phyloP scores from a whole-genome alignment of 2,113 vertebrate genomes.

The Odontesthes bonariensis region DNA sequence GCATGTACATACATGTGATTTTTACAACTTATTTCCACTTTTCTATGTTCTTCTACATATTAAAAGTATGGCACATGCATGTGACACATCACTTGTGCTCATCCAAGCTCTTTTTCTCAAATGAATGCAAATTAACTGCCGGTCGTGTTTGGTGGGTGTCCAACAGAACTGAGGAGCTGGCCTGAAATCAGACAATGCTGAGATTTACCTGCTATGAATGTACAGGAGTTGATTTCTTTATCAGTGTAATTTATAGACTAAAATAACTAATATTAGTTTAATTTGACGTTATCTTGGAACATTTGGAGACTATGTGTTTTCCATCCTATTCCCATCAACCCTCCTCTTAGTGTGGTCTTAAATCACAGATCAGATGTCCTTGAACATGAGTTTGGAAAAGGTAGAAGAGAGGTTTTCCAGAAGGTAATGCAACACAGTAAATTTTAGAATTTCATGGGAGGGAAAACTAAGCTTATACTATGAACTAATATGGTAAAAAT shows the following conservation, averaged over 20 bases:
- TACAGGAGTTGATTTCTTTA: slow-evolving; percentile 49
- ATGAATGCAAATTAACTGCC: slow-evolving; percentile 47
- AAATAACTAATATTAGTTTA: slow-evolving; percentile 47
- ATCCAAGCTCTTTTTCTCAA: slow-evolving; percentile 16
- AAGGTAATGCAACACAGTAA: slow-evolving; percentile 55
- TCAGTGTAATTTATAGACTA: slow-evolving; percentile 45
- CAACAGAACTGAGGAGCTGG: slow-evolving; percentile 31
- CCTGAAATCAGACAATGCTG: slow-evolving; percentile 23
- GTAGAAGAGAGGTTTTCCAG: slow-evolving; percentile 69
- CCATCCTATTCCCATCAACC: slow-evolving; percentile 26
- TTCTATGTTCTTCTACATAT: slow-evolving; percentile 10
- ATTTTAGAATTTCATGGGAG: slow-evolving; percentile 44
- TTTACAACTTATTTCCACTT: too few species aligned
- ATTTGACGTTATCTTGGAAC: slow-evolving; percentile 53
- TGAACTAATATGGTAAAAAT: slow-evolving; percentile 76
- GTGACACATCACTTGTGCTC: slow-evolving; percentile 4
- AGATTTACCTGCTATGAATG: slow-evolving; percentile 58
- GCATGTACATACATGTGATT: too few species aligned
- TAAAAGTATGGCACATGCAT: slow-evolving; percentile 3
- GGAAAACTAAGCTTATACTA: slow-evolving; percentile 52
- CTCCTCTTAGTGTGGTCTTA: slow-evolving; percentile 32
- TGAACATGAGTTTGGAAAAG: slow-evolving; percentile 52
- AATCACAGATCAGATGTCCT: slow-evolving; percentile 61
- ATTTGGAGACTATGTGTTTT: slow-evolving; percentile 14
- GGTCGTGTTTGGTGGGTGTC: slow-evolving; percentile 59